Evolutionary conservation across 2,113 vertebrate species (phyloP), one percentile per base, ranked within the genome.

Genomic region (Chaetodon trifascialis): DNA sequence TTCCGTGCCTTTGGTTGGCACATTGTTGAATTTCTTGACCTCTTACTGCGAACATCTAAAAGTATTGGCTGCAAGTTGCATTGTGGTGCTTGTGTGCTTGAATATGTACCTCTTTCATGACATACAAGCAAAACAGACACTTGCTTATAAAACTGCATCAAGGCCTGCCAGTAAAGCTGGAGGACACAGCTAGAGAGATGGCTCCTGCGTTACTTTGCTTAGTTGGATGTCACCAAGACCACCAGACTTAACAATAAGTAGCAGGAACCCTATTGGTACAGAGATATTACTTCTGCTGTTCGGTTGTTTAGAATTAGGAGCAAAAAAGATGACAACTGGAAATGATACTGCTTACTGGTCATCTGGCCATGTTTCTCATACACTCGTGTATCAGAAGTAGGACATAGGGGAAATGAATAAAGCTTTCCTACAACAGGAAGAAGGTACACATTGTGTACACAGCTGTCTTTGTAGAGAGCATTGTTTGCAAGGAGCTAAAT

Each of bases 401-500:
- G 36, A 52, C 14, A 36, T 6, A 0, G 34, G 2, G 6, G 46
- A 3, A 14, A 9, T 55, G 25, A 7, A 59, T 58, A 14, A 58
- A 3, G 46, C 47, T 75, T 36, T 64, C 46, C 49, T 17, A 40
- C 40, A 44, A n/a, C 38, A 51, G 21, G 10, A 36, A 4, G 11
- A 21, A 54, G 6, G 46, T 34, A 1, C 1, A 23, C 51, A 30
- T 58, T 52, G 55, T 60, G 70, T n/a, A 21, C 30, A 51, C 17
- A 40, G 25, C 30, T 42, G 17, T 42, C 46, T 60, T 5, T 66
- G 36, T 49, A 19, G 19, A 52, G 49, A 64, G 58, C 38, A n/a
- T 19, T 84, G 72, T 73, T 76, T 55, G 73, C 38, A 44, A 15
- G n/a, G 30, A 54, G 58, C 56, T 70, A 59, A 66, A 4, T 15